Conservation (phyloP, 2,113 vertebrate species). For the Indicator maculatus region DNA sequence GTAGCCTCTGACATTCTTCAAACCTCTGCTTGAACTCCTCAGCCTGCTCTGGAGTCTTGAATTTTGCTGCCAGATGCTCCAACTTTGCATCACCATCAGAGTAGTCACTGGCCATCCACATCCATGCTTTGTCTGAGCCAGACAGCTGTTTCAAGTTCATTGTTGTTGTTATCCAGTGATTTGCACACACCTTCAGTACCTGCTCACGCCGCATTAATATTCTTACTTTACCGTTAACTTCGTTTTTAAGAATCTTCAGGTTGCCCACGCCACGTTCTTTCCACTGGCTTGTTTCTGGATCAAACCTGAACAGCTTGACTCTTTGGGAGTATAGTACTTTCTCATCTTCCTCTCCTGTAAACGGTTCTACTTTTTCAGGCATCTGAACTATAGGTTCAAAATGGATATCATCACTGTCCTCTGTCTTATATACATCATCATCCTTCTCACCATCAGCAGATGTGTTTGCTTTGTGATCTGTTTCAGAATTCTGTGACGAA, state of each 20-base stretch:
- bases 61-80: constrained; percentile 93
- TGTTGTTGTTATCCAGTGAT: constrained; percentile 97
- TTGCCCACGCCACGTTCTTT: constrained; percentile 95
- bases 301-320: constrained; percentile 95
- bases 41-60: constrained; percentile 92
- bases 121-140: constrained; percentile 95
- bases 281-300: constrained; percentile 90
- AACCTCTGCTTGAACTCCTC: constrained; percentile 95
- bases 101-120: constrained; percentile 95
- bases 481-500: constrained; percentile 72
- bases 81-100: constrained; percentile 92
- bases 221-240: constrained; percentile 87
- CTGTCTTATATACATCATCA: constrained; percentile 92
- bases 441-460: constrained; percentile 81
- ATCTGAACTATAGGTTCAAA: constrained; percentile 97
- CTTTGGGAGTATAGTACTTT: constrained; percentile 90
- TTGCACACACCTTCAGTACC: constrained; percentile 96
- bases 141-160: constrained; percentile 95
- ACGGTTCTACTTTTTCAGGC: constrained; percentile 94
- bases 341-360: constrained; percentile 97
- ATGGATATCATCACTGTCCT: constrained; percentile 94
- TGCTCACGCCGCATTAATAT: constrained; percentile 97
- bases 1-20: constrained; percentile 91
- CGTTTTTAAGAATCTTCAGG: constrained; percentile 94
- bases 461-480: constrained; percentile 67